These are phyloP conservation scores for Dendrolimus punctatus DNA, from an alignment of 1,140 invertebrate species.

Conservation along the genomic window DNA sequence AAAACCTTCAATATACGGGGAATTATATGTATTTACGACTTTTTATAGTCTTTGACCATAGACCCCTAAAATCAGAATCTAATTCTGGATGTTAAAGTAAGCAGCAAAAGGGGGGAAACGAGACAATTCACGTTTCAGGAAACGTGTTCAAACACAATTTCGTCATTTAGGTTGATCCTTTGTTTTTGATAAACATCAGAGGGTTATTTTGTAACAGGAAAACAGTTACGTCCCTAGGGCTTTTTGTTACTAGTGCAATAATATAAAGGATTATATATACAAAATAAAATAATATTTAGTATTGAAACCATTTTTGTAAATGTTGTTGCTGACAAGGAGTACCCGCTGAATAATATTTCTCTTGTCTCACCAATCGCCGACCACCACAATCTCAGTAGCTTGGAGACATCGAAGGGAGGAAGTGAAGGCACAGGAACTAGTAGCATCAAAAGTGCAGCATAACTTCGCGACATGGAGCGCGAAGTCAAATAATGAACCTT, in stretches of 20 bases:
- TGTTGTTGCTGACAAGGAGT: not conserved
- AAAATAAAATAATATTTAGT: not conserved
- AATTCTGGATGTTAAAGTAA: too few species aligned
- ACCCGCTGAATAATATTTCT: slow-evolving; percentile 1
- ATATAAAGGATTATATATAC: not conserved
- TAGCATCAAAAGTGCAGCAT: not conserved
- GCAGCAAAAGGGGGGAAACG: too few species aligned
- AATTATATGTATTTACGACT: too few species aligned
- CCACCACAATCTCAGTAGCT: too few species aligned
- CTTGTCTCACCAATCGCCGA: not conserved
- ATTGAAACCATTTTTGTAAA: not conserved
- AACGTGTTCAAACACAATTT: slow-evolving; percentile 1
- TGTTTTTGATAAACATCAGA: slow-evolving; percentile 11
- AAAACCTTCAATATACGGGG: too few species aligned
- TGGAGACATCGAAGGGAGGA: too few species aligned
- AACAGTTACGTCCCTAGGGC: not conserved
- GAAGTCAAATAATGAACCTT: too few species aligned
- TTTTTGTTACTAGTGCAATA: slow-evolving; percentile 3
- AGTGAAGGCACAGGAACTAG: not conserved
- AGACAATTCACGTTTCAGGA: not conserved
- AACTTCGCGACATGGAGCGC: too few species aligned
- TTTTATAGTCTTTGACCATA: too few species aligned
- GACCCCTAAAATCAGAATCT: too few species aligned
- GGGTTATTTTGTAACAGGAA: slow-evolving; percentile 4
- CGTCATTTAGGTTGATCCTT: slow-evolving; percentile 1